Evolutionary conservation across 1,140 invertebrate species (phyloP).

Genomic region (Gryllus bimaculatus): DNA sequence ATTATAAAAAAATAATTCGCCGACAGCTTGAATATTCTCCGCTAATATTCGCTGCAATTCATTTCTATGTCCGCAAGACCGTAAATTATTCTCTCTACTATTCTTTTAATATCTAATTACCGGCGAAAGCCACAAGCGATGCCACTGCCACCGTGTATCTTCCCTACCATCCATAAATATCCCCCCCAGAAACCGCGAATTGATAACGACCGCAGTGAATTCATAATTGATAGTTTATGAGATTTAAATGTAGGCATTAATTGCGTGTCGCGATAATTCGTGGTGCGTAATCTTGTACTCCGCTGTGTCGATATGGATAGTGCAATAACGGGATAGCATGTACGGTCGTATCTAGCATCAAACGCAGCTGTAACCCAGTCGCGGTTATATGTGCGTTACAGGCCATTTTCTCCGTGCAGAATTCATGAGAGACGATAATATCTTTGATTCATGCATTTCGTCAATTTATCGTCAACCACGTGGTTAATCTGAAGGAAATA

Average conservation of each 20-base stretch:
- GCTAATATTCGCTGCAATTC: neutral
- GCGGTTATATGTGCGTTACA: too few relatives aligned
- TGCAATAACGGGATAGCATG: too few relatives aligned
- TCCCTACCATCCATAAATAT: neutral
- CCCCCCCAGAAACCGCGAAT: neutral
- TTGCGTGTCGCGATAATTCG: too few relatives aligned
- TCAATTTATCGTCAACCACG: too few relatives aligned
- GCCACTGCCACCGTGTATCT: neutral
- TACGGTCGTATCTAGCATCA: too few relatives aligned
- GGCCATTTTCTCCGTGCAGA: too few relatives aligned
- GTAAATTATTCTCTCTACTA: neutral
- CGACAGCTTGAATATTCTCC: neutral
- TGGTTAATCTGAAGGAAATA: too few relatives aligned
- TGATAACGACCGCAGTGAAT: neutral
- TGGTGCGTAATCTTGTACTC: too few relatives aligned
- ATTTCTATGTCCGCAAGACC: neutral
- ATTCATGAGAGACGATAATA: too few relatives aligned
- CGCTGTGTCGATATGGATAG: too few relatives aligned
- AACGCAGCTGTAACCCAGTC: too few relatives aligned
- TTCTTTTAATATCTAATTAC: neutral
- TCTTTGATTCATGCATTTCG: too few relatives aligned
- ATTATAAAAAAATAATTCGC: neutral
- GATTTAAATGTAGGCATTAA: neutral
- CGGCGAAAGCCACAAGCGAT: neutral
- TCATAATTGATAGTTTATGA: neutral